These are phyloP conservation scores for Anarrhichthys ocellatus DNA, from an alignment of 2,113 vertebrate genomes.

Conservation along the genomic window DNA sequence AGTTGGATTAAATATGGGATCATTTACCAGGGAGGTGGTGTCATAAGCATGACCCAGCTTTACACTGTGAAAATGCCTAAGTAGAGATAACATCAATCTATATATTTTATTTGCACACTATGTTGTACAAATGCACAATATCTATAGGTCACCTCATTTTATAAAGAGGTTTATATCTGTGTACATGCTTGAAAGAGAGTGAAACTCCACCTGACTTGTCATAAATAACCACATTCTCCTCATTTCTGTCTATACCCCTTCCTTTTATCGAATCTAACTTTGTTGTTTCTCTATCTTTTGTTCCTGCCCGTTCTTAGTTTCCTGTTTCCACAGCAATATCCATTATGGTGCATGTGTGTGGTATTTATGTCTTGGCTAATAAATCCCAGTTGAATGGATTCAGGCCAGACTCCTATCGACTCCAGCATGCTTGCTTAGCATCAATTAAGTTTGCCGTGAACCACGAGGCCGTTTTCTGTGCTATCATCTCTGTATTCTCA, in stretches of 20 bases:
- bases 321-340: neutral
- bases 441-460: constrained; percentile 22
- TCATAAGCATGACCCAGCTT: neutral
- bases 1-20: neutral
- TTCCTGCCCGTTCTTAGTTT: neutral
- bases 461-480: neutral
- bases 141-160: neutral
- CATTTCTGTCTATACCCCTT: neutral
- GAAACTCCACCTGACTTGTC: neutral
- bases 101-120: neutral
- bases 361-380: constrained; percentile 2
- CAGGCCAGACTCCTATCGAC: constrained; percentile 4
- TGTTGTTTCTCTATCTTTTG: neutral
- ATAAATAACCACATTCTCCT: neutral
- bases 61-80: neutral
- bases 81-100: neutral
- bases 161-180: neutral
- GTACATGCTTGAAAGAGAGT: neutral
- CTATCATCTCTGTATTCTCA: neutral
- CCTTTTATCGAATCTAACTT: neutral
- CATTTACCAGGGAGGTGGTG: too few species aligned
- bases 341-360: neutral
- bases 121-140: neutral
- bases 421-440: constrained; percentile 8
- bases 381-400: neutral